Base-by-base conservation (phyloP, 2,113 vertebrate species). In the Mus spicilegus region DNA sequence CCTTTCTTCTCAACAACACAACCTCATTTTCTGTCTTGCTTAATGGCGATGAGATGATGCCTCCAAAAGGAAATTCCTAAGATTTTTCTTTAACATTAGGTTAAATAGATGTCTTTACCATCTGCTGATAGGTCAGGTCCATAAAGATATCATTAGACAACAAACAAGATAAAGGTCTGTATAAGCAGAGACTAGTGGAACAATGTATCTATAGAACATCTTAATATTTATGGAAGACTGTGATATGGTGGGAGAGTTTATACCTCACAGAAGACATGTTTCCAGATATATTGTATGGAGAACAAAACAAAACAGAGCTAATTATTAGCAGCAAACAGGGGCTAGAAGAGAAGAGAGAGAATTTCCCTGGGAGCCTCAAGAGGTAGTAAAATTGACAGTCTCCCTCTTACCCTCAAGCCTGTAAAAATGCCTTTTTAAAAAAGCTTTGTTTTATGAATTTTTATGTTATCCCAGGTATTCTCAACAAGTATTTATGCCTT, bases 21-120 rank as follows among this genome's bases (percentile, higher is more conserved):
- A 67, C 89, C 1, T 90, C 51, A 89, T 56, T 87, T 95, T 90
- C 4, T 90, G 10, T 95, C 76, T 89, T 70, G 26, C 54, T 92
- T 84, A 90, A 87, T 75, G 76, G 20, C n/a, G 6, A 82, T 90
- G 14, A 80, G 78, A 8, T 77, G 58, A 85, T 93, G 3, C 2
- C 17, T 94, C 13, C 14, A 82, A 69, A 93, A 93, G 13, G n/a
- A 87, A 82, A 76, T 16, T 39, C 1, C 8, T 51, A 81, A 72
- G 17, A 65, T 42, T 94, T 90, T 69, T 46, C 17, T 16, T 94
- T 73, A 46, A 65, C n/a, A 78, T 80, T 49, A 87, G 28, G 2
- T 87, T 95, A 91, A 28, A 78, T 56, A 49, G 14, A 61, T 49
- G 10, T 76, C 10, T 82, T 1, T 1, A 92, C 0, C 24, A 11